Base-by-base conservation (phyloP, 2,888 invertebrate species). In the Campoletis raptor region DNA sequence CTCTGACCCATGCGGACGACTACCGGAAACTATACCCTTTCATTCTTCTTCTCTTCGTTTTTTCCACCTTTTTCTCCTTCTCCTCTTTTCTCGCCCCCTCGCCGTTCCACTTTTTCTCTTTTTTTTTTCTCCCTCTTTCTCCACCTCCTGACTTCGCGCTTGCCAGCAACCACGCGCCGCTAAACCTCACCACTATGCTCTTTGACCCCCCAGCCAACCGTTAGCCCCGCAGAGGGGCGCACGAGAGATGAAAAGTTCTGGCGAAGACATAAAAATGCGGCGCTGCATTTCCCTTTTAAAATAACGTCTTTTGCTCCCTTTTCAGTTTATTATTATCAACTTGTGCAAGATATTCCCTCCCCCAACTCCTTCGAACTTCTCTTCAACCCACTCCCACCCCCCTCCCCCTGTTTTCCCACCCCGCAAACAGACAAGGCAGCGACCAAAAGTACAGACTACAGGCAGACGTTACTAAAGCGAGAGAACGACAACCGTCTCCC, bases 261-360 rank as follows among this genome's bases (percentile, higher is more conserved):
- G 93, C 92, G 93, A 94, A 93, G 94, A 94, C 94, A 94, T 94
- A 94, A 94, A 94, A 94, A 94, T 94, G 94, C 94, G 93, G 91
- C 92, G 93, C 93, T 93, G 94, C 94, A 94, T 94, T 94, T 94
- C 93, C 94, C 94, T 94, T 93, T 94, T 94, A 94, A 94, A 94
- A 93, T 94, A 94, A 94, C 92, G 93, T 91, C 92, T 92, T 92
- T 93, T 93, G 91, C 92, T 93, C 91, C 90, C 93, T 93, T 94
- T 94, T 93, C 92, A 93, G 92, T 94, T 94, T 94, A 94, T 94
- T 93, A 93, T 94, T 94, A 94, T 94, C 94, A 94, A 93, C 92
- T 93, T 93, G 91, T 91, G 92, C 92, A 52, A 67, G 85, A 45
- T 45, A 70, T 73, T 81, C 74, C 79, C 69, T 64, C n/a, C 67